phyloP scores from a whole-genome alignment of 1,140 invertebrate genomes.

The Bombyx mandarina region DNA sequence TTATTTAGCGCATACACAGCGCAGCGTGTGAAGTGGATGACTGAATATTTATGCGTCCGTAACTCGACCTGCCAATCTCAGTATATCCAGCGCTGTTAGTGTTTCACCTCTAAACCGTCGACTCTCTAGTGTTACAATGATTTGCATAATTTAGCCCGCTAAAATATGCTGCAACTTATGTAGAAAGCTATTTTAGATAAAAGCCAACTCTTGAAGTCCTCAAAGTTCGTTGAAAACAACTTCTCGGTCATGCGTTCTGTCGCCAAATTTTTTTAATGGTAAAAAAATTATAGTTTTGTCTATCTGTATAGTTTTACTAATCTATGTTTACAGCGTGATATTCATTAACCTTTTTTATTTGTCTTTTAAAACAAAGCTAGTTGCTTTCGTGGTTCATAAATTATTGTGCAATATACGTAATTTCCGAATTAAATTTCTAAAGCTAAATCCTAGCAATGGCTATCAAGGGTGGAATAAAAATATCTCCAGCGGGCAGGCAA shows the following conservation, averaged over 20 bases:
- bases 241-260: too few species aligned
- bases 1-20: slow-evolving; percentile 25
- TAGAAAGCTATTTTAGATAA: slow-evolving; percentile 4
- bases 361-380: too few species aligned
- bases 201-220: too few species aligned
- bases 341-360: too few species aligned
- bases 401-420: too few species aligned
- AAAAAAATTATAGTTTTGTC: too few species aligned
- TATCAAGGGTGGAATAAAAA: slow-evolving; percentile 31
- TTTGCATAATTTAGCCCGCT: slow-evolving; percentile 31
- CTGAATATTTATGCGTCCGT: slow-evolving; percentile 32
- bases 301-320: too few species aligned
- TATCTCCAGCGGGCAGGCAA: slow-evolving; percentile 31
- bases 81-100: slow-evolving; percentile 2
- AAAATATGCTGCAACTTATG: slow-evolving; percentile 31
- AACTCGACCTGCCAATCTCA: slow-evolving; percentile 4
- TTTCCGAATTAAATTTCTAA: slow-evolving; percentile 20
- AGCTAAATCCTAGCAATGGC: slow-evolving; percentile 29
- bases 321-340: too few species aligned
- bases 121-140: slow-evolving; percentile 27
- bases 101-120: slow-evolving; percentile 19
- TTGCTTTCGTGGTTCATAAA: too few species aligned
- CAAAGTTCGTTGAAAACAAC: too few species aligned
- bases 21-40: slow-evolving; percentile 23
- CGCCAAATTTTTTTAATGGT: too few species aligned